Base-by-base conservation (phyloP, 1,140 invertebrate species). In the Drosophila tristis region DNA sequence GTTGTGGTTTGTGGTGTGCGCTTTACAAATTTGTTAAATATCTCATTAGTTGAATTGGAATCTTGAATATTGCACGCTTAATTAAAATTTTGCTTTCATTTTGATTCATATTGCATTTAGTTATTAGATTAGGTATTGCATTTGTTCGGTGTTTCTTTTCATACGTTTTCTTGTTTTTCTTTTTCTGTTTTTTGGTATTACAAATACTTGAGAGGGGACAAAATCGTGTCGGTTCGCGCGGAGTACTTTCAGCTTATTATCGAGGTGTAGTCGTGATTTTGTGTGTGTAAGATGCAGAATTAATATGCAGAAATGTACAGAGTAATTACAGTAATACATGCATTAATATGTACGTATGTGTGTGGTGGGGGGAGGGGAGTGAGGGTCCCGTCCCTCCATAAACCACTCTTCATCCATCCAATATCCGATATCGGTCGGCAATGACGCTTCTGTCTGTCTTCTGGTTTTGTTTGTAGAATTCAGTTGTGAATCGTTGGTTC, bases 341-440 rank as follows among this genome's bases (percentile, higher is more conserved):
- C 58, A 78, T 64, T 63, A 61, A 63, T 71, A 70, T 86, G 58
- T 74, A 64, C 50, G 42, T 61, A 60, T 78, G 42, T 74, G 51
- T 68, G 57, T 72, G 56, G 39, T 16, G 56, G 43, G 53, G 13
- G 20, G 59, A 15, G 43, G 60, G 13, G 20, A 50, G 15, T 29
- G 7, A 20, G 2, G 11, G 4, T 23, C 20, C 56, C 29, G 13
- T 62, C 20, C 65, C 49, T 31, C 64, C 64, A 71, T 58, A 39
- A 39, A 39, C 35, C 35, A 39, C 35, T 39, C 35, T 45, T 68
- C 53, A 45, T 58, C 26, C 39, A 20, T 48, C 45, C 15, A 11
- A 39, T 43, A 89, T 89, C 84, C 84, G 84, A 89, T 91, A 90
- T 90, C 87, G 87, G 87, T 87, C 74, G 80, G 87, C 87, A 67